These are phyloP conservation scores for Anaspis maculata DNA, from an alignment of 2,888 invertebrate species.

Conservation along the genomic window DNA sequence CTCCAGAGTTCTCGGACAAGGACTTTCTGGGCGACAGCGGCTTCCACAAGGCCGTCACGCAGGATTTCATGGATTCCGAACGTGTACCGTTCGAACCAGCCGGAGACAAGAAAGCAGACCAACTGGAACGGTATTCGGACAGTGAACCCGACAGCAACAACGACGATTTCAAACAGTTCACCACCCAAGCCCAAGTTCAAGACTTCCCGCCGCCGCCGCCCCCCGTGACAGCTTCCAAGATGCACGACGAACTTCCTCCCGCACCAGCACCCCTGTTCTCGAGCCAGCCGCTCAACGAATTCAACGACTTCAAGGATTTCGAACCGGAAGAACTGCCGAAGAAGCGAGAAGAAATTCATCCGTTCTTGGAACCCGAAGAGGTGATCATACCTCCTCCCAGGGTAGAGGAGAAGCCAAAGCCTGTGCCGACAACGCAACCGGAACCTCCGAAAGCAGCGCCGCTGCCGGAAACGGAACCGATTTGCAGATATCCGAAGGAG, in stretches of 20 bases:
- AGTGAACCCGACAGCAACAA: conserved; percentile 49
- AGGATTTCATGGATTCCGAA: conserved; percentile 36
- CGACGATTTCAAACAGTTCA: conserved; percentile 38
- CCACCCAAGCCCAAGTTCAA: too few species aligned
- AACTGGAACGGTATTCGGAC: conserved; percentile 52
- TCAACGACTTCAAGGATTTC: conserved; percentile 31
- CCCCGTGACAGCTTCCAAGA: too few species aligned
- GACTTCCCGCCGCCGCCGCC: conserved; percentile 15
- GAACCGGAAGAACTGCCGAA: conserved; percentile 17
- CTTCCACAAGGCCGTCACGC: conserved; percentile 22
- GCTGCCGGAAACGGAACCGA: conserved; percentile 10
- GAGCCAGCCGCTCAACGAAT: too few species aligned
- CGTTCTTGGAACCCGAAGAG: conserved; percentile 17
- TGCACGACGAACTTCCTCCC: too few species aligned
- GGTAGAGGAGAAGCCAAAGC: conserved; percentile 10
- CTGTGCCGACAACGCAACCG: conserved; percentile 3
- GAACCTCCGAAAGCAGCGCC: conserved; percentile 7
- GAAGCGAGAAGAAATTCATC: conserved; percentile 8
- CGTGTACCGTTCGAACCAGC: conserved; percentile 20
- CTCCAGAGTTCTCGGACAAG: conserved; percentile 19
- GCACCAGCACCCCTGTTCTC: too few species aligned
- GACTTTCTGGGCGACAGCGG: conserved; percentile 10
- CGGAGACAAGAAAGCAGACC: conserved; percentile 15
- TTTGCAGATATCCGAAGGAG: conserved; percentile 27
- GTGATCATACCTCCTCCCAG: conserved; percentile 11